Evolutionary conservation across 2,797 vertebrate genomes (phyloP).

Genomic region (Gymnothorax javanicus): DNA sequence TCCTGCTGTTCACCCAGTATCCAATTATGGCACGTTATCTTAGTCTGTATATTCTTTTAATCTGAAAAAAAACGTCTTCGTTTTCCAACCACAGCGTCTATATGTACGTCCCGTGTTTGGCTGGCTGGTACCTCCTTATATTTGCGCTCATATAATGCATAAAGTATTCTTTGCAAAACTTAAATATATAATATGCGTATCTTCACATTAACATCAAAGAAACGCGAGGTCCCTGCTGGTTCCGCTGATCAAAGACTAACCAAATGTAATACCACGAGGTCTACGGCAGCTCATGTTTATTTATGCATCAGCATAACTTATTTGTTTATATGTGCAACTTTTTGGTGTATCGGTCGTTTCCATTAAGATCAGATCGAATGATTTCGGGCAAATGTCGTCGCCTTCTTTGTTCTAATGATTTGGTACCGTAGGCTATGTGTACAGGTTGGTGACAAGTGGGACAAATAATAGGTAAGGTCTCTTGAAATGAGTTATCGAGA

Average conservation of each 20-base stretch:
- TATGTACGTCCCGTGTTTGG: background rate
- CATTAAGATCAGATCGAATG: background rate
- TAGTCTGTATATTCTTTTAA: constrained; percentile 3
- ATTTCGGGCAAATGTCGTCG: background rate
- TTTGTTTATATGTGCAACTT: constrained; percentile 6
- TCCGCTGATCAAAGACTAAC: constrained; percentile 33
- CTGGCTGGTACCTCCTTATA: background rate
- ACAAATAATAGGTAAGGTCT: background rate
- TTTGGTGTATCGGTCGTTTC: background rate
- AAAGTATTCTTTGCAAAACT: constrained; percentile 8
- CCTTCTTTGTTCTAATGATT: background rate
- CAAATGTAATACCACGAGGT: constrained; percentile 11
- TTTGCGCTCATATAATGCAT: background rate
- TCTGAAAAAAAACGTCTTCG: background rate
- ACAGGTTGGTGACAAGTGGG: background rate
- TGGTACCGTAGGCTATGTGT: background rate
- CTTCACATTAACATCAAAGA: constrained; percentile 24
- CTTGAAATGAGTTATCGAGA: background rate
- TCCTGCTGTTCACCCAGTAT: background rate
- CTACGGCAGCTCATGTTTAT: constrained; percentile 22
- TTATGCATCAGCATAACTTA: constrained; percentile 16
- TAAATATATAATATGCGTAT: constrained; percentile 29
- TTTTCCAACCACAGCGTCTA: background rate
- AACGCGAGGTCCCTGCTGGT: constrained; percentile 17
- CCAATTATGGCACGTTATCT: background rate